Base-by-base conservation (phyloP, 2,888 invertebrate species). In the Tryphoninae sp. region DNA sequence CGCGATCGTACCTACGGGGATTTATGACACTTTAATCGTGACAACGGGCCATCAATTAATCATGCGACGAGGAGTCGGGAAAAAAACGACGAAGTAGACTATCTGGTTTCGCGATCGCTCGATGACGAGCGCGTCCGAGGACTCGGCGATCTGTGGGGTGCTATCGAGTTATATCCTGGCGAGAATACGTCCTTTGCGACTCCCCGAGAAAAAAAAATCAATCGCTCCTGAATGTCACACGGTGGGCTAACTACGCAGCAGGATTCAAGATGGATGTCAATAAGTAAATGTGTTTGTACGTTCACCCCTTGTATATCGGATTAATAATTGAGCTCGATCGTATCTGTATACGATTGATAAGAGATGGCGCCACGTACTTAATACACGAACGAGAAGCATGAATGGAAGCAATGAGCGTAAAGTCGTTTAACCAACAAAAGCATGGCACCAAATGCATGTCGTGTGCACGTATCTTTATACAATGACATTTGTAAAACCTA, bases 261-360 rank as follows among this genome's bases (percentile, higher is more conserved):
- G 16, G 86, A 86, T 87, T 88, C 88, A 89, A 89, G 90, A 90
- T 88, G 87, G 89, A 89, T 88, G 87, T 89, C 89, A 90, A 90
- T 90, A 90, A 90, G 89, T 90, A 89, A 90, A 90, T 90, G 90
- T 89, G 88, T 89, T 91, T 90, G 89, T 87, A 82, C 82, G 89
- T 88, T 67, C 65, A 72, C 69, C 86, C 85, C 88, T 89, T 86
- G 86, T 87, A 89, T 87, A 87, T 86, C 86, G 86, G 86, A 90
- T 88, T 90, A 91, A 90, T 91, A 90, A 91, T 91, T 91, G 90
- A 89, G 89, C 90, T 88, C 89, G 90, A 90, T 90, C 0, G 59
- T 91, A 91, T 91, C 90, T 89, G 89, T 89, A 65, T 64, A 65
- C 65, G 58, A 59, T 49, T 71, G 26, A 49, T 19, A 53, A 1